Evolutionary conservation across 2,888 invertebrate species (phyloP).

Genomic region (Metellina segmentata): DNA sequence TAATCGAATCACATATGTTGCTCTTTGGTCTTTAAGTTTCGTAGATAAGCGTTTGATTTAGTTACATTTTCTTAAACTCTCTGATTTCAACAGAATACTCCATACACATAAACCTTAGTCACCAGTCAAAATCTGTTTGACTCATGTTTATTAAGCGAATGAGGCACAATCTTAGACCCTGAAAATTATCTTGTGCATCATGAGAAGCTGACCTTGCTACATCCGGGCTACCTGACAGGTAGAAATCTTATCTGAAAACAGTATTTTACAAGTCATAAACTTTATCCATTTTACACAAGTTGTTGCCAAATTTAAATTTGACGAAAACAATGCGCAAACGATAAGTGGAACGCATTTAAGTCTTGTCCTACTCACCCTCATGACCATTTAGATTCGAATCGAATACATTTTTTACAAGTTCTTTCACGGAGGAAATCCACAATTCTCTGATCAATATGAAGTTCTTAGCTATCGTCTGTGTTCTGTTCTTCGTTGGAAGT

Average conservation of each 20-base stretch:
- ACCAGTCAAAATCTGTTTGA: too few relatives aligned
- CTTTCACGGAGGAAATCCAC: too few relatives aligned
- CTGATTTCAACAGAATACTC: too few relatives aligned
- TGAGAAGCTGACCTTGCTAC: background rate
- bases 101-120: too few relatives aligned
- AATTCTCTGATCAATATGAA: background rate
- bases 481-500: constrained; percentile 20
- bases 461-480: background rate
- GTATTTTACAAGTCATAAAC: constrained; percentile 21
- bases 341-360: background rate
- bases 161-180: too few relatives aligned
- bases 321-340: background rate
- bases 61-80: too few relatives aligned
- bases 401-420: background rate
- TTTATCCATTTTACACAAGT: background rate
- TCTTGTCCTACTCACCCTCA: too few relatives aligned
- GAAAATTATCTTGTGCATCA: background rate
- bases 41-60: too few relatives aligned
- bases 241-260: background rate
- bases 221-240: background rate
- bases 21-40: too few relatives aligned
- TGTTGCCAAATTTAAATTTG: background rate
- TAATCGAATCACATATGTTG: too few relatives aligned
- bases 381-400: background rate
- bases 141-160: too few relatives aligned